Conservation (phyloP, 2,797 vertebrate species). For the Sarcoramphus papa region DNA sequence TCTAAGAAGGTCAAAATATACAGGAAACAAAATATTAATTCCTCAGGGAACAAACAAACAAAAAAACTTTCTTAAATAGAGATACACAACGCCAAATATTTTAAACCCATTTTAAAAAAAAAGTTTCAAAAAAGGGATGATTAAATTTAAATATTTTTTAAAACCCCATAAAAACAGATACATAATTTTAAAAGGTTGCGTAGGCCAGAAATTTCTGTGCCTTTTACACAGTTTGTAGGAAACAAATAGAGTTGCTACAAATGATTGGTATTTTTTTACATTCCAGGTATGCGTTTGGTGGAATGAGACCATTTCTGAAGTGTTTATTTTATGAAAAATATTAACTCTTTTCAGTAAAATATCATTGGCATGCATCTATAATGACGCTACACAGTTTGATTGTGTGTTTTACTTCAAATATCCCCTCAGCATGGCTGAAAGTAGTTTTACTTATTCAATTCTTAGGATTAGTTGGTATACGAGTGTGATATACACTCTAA, state of each 20-base stretch:
- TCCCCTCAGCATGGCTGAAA: neutral
- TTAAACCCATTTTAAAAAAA: fast-evolving
- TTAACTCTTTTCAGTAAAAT: neutral
- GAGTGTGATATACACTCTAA: neutral
- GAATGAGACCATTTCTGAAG: neutral
- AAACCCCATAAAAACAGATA: neutral
- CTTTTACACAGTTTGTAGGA: neutral
- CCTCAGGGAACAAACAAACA: neutral
- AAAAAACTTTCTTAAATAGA: neutral
- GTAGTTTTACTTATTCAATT: neutral
- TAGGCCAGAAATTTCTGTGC: neutral
- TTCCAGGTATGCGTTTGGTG: neutral
- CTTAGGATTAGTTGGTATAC: neutral
- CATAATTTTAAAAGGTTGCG: neutral
- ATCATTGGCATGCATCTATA: neutral
- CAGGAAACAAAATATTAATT: neutral
- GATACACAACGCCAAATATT: neutral
- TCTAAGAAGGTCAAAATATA: neutral
- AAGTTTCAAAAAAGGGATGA: neutral
- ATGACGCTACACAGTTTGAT: neutral
- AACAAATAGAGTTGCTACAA: neutral
- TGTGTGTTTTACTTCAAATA: neutral
- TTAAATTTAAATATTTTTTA: neutral
- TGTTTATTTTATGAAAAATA: neutral
- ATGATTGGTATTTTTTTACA: neutral